Base-by-base conservation (phyloP, 2,888 invertebrate species). In the Resseliella maxima region DNA sequence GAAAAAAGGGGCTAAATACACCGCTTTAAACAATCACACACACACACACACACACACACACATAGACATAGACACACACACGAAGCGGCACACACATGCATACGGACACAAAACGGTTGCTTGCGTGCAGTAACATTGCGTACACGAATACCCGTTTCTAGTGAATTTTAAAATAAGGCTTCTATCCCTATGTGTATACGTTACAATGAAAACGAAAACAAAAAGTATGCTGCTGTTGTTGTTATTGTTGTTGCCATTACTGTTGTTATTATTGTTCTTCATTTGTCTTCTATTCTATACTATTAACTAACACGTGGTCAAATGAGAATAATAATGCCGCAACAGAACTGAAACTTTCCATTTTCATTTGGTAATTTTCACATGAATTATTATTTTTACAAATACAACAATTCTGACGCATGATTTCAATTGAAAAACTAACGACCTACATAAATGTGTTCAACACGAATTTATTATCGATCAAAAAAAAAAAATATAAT, bases 331-430 rank as follows among this genome's bases (percentile, higher is more conserved):
- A n/a, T n/a, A 72, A 72, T 31, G 31, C 72, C 27, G 35, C 27
- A 12, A 0, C 0, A 10, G 15, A 72, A 72, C 31, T 15, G 35
- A 10, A 72, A 27, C 27, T 72, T 72, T 35, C 72, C 31, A 72
- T 72, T 72, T 72, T 72, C 72, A 72, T 72, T 59, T 24, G 59
- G 24, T 24, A 24, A 24, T 59, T n/a, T 59, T 59, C 59, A 27
- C 27, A 35, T 72, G 2, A 12, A 72, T 50, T 50, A 15, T 21
- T 18, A 2, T 50, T 50, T 3, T 15, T 3, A 50, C 12, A 50
- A n/a, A n/a, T n/a, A 12, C 50, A 21, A 50, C 41, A 59, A 59
- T 59, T 59, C 5, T 24, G 3, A 59, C 10, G 1, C n/a, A 59
- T 59, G 5, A 59, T 24, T 24, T 24, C 24, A 24, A 59, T 59